These are phyloP conservation scores for Holothuria scabra DNA, from an alignment of 53 echinoderm and acorn worm genomes.

Conservation along the genomic window DNA sequence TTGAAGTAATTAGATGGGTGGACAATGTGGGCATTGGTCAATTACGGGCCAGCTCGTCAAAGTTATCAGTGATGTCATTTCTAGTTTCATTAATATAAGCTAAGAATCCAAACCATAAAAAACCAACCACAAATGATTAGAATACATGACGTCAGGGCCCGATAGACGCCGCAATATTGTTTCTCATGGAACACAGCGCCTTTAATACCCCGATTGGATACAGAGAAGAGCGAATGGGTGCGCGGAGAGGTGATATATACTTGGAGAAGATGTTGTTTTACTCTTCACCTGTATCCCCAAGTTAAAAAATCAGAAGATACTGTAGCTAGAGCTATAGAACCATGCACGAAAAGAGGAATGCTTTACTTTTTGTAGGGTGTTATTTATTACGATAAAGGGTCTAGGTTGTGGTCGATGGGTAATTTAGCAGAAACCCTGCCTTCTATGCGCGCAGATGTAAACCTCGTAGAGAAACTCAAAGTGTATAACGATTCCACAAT, in stretches of 20 bases:
- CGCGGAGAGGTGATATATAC: too few species aligned
- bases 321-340: neutral
- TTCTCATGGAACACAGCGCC: neutral
- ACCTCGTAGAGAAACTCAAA: neutral
- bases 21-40: neutral
- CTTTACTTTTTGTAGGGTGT: neutral
- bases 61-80: neutral
- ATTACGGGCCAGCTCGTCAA: neutral
- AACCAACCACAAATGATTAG: neutral
- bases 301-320: neutral
- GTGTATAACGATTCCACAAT: slow-evolving; percentile 8
- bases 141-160: neutral
- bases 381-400: neutral
- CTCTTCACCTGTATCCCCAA: too few species aligned
- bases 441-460: neutral
- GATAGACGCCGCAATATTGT: neutral
- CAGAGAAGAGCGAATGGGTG: neutral
- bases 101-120: neutral
- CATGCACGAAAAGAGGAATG: neutral
- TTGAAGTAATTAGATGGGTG: neutral
- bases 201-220: neutral
- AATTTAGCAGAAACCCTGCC: too few species aligned
- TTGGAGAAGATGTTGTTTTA: too few species aligned
- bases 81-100: slow-evolving; percentile 15
- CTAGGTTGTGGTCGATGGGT: too few species aligned